A percentile compares a stretch with the other conserved stretches of the same genome.
phyloP scores from a whole-genome alignment of 2,888 invertebrate genomes.

The Eristalis pertinax region DNA sequence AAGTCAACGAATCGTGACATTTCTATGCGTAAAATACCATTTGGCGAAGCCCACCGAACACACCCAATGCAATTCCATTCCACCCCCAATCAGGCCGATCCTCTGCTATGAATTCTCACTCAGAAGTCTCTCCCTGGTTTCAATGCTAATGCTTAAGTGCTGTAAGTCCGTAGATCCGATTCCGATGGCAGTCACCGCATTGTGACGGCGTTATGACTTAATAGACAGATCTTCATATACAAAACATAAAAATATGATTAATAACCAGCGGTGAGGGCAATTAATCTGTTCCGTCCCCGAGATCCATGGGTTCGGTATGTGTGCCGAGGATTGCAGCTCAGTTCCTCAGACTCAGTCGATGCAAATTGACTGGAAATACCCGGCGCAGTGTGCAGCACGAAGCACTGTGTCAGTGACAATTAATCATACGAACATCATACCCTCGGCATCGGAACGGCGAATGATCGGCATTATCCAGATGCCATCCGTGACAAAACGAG shows the following conservation, averaged over 20 bases:
- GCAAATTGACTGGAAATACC: constrained; percentile 43
- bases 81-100: constrained; percentile 45
- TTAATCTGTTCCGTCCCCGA: constrained; percentile 60
- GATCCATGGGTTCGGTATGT: constrained; percentile 50
- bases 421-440: constrained; percentile 46
- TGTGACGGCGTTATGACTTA: constrained; percentile 57
- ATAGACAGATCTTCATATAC: constrained; percentile 40
- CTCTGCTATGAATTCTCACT: constrained; percentile 17
- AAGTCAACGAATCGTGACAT: constrained; percentile 30
- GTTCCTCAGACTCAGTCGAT: constrained; percentile 23
- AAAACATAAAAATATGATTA: constrained; percentile 58
- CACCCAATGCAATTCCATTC: constrained; percentile 48
- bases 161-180: constrained; percentile 48
- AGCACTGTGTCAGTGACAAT: constrained; percentile 46
- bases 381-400: constrained; percentile 18
- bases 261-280: constrained; percentile 53
- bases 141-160: constrained; percentile 54
- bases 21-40: constrained; percentile 29
- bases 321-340: constrained; percentile 48
- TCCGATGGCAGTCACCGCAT: constrained; percentile 9
- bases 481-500: constrained; percentile 5
- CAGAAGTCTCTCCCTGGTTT: not conserved
- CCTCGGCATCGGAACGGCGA: constrained; percentile 8
- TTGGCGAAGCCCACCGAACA: constrained; percentile 24
- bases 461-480: constrained; percentile 45